Evolutionary conservation across 2,113 vertebrate species (phyloP).

Genomic region (Onychorhynchus coronatus): DNA sequence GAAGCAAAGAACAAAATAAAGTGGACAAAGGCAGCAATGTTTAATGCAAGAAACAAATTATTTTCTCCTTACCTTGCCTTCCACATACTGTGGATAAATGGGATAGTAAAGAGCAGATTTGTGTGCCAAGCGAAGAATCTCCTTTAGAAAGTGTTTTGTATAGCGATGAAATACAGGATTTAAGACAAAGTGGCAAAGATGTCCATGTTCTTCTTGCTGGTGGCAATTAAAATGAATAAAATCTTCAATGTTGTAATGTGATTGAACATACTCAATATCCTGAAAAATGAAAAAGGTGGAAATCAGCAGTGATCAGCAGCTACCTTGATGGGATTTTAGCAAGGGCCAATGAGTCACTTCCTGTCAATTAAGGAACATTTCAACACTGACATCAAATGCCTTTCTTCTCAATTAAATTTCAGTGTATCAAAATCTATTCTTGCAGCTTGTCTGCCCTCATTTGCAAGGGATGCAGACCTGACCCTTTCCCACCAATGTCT

Average conservation of each 20-base stretch:
- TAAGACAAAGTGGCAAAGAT: conserved; percentile 82
- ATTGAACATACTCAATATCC: conserved; percentile 85
- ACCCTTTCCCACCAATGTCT: not conserved
- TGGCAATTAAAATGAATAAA: conserved; percentile 87
- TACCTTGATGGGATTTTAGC: not conserved
- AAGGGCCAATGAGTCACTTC: not conserved
- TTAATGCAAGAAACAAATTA: not conserved
- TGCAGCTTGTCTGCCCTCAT: not conserved
- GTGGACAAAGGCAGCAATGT: not conserved
- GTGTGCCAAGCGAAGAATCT: conserved; percentile 83
- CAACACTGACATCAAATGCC: not conserved
- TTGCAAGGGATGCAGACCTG: not conserved
- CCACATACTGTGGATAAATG: conserved; percentile 68
- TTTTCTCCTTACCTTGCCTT: conserved; percentile 73
- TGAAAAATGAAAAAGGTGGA: conserved; percentile 43
- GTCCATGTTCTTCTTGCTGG: conserved; percentile 83
- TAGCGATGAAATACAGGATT: conserved; percentile 78
- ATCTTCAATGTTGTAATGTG: conserved; percentile 89
- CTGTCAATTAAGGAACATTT: not conserved
- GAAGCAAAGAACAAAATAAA: not conserved
- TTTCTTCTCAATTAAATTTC: not conserved
- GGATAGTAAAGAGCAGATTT: conserved; percentile 86
- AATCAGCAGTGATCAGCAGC: not conserved
- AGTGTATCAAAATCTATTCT: not conserved
- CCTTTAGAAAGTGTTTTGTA: conserved; percentile 84